Base-by-base conservation (phyloP, 2,888 invertebrate genomes). In the Drosophila setosimentum region DNA sequence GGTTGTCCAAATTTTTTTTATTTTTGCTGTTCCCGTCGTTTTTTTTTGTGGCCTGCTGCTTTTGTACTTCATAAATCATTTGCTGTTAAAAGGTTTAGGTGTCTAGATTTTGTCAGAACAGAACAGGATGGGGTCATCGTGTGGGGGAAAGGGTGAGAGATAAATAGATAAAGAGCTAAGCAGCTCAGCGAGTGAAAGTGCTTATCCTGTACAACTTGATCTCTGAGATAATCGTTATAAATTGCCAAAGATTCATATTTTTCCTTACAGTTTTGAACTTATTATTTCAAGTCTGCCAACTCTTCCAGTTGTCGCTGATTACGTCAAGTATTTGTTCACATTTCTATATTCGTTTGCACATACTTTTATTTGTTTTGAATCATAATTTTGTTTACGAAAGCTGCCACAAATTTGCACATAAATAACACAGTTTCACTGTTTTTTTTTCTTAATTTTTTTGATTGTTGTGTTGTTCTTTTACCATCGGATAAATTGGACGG, bases 11-110 rank as follows among this genome's bases (percentile, higher is more conserved):
- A n/a, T 69, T 68, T 72, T 50, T 50, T 62, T 66, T 80, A 37
- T 50, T 61, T 66, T 48, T 27, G 29, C 2, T 55, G 13, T 2
- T 32, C 11, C 21, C 40, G 11, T n/a, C n/a, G 21, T 45, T 1
- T 45, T 1, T 29, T 42, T 29, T 51, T 53, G 37, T 68, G 65
- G 21, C 37, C 66, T 73, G 72, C 54, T 57, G 55, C 49, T 55
- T 45, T 35, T 27, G 68, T 71, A 89, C 90, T 86, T 87, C 85
- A 86, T 86, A 86, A 86, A 86, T 86, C 90, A 86, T 86, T 85
- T 82, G 71, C 78, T 64, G 78, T 72, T 85, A 80, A 89, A 89
- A 87, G 85, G 89, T 87, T 85, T 75, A 54, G 82, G 62, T 61
- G 68, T 60, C 49, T 63, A 66, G 57, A 51, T 66, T 73, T 62